Percentiles rank a stretch among this genome's conserved stretches.
These are phyloP conservation scores for Pachyramphus minor DNA, from an alignment of 2,113 vertebrate species.

Conservation along the genomic window DNA sequence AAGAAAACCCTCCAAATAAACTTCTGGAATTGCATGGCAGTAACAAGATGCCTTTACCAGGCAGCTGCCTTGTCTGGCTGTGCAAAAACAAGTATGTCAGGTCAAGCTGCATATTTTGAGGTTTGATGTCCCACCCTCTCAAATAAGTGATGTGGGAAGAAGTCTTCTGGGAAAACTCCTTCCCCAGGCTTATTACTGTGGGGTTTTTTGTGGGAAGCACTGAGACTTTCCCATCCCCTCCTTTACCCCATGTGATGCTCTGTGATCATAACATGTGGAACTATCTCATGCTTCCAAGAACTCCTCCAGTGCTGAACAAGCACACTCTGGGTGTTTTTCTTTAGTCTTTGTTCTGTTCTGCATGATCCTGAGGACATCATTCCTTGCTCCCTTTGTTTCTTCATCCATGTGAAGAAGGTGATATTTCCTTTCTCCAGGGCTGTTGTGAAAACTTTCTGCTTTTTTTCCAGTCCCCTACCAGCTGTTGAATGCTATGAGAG, in stretches of 20 bases:
- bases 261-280: conserved; percentile 34
- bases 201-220: conserved; percentile 52
- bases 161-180: conserved; percentile 54
- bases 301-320: conserved; percentile 34
- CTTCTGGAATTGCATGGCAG: background rate
- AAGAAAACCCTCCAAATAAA: conserved; percentile 30
- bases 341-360: background rate
- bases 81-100: conserved; percentile 54
- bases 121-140: conserved; percentile 56
- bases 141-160: conserved; percentile 55
- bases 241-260: conserved; percentile 22
- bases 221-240: conserved; percentile 54
- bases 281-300: conserved; percentile 49
- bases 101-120: conserved; percentile 60
- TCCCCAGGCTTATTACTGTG: conserved; percentile 43
- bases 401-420: background rate
- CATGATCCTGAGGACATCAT: background rate
- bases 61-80: conserved; percentile 35
- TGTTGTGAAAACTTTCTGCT: background rate
- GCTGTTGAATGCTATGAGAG: background rate
- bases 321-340: background rate
- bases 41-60: conserved; percentile 27
- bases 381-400: background rate
- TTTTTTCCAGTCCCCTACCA: background rate
- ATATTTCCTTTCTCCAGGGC: background rate